A percentile compares a stretch with the other conserved stretches of the same genome.
These are phyloP conservation scores for Corapipo altera DNA, from an alignment of 2,113 vertebrate species.

Conservation along the genomic window DNA sequence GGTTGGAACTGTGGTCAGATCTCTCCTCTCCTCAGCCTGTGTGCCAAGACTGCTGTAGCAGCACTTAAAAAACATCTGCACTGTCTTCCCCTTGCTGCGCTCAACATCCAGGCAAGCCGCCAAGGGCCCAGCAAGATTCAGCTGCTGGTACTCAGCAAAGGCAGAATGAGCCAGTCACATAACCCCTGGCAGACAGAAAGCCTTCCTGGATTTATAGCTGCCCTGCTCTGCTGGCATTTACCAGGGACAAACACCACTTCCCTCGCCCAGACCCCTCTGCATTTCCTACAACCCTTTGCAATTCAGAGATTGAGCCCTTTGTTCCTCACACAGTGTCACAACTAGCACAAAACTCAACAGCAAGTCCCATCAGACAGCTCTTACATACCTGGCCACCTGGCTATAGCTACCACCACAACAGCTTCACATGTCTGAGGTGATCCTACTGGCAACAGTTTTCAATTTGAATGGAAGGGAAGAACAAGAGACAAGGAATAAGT, in stretches of 20 bases:
- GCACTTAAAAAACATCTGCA: neutral
- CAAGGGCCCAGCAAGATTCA: neutral
- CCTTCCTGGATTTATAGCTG: neutral
- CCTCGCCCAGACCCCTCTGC: neutral
- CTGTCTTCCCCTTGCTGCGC: neutral
- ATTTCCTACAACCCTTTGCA: slow-evolving; percentile 8
- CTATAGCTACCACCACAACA: neutral
- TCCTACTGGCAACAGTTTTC: neutral
- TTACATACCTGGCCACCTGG: neutral
- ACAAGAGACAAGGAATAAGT: neutral
- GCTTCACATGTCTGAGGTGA: neutral
- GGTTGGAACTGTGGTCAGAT: neutral
- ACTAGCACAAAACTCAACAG: neutral
- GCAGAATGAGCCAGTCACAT: neutral
- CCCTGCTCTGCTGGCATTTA: neutral
- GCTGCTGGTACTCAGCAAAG: neutral
- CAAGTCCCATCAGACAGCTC: neutral
- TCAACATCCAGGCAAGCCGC: neutral
- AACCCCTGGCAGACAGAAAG: neutral
- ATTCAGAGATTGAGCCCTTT: neutral
- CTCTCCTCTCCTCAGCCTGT: neutral
- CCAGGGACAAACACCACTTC: neutral
- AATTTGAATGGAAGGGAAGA: neutral
- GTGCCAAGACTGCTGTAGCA: neutral
- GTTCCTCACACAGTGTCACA: neutral